Base-by-base conservation (phyloP, 2,113 vertebrate genomes). In the Proterorhinus semilunaris region DNA sequence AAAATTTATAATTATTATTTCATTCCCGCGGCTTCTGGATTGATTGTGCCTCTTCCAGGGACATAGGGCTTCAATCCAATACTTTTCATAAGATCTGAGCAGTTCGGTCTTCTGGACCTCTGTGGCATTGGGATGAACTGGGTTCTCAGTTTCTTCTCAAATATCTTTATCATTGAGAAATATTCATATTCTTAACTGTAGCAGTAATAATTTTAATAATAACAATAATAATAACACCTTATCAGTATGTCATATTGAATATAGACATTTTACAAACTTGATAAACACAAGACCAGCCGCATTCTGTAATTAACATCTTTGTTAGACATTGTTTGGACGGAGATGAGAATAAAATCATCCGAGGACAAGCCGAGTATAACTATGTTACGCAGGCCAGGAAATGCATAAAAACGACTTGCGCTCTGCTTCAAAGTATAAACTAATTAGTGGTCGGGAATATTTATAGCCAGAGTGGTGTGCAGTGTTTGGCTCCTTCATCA, bases 371-470 rank as follows among this genome's bases (percentile, higher is more conserved):
- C 15, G 46, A 49, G 65, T 15, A 55, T 43, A 51, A 66, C 66
- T 16, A 54, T 6, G 21, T 65, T 57, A 52, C 7, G 15, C 1
- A 48, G 13, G 64, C 72, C 15, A 17, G 47, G 49, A 64, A 15
- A 1, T 68, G 17, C 55, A 48, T 5, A 44, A 62, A 57, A 59
- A 27, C 65, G 63, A 17, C 54, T 54, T 66, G 42, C 4, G 16
- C 42, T 43, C 68, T 59, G 75, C 65, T 62, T 59, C 11, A 44
- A 45, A 70, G 62, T 62, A 74, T 61, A 64, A 74, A 53, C 27
- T 74, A 75, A 83, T 86, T 76, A 76, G 69, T 64, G 49, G 52
- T 54, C 0, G 8, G 42, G 51, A 72, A 62, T 75, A 75, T 74
- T 67, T 61, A 84, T 36, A 61, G 47, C 2, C 36, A 10, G 66